Base-by-base conservation (phyloP, 2,113 vertebrate genomes). In the Sterrhoptilus dennistouni region DNA sequence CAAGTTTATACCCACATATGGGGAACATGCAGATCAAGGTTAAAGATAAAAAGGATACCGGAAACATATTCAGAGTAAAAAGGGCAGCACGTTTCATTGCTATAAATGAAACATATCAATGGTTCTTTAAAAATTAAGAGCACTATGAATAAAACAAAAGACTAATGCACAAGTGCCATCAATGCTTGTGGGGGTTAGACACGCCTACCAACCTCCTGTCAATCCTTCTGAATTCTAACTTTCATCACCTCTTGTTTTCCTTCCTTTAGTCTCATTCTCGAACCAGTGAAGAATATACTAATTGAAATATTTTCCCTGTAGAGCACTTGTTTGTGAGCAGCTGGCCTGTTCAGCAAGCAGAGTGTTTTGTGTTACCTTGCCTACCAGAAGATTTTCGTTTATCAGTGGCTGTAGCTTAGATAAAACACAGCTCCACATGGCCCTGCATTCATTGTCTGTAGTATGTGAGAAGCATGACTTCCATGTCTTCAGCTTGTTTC, bases 301-400 rank as follows among this genome's bases (percentile, higher is more conserved):
- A 97, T 89, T 95, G 68, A 97, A 98, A 95, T 93, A 77, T 93
- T 92, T 97, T 76, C 78, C 93, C 74, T 28, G 40, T 63, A 87
- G 94, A 97, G 75, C 78, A 38, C n/a, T 92, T 91, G 84, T 80
- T 91, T 93, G 72, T 87, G 93, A 97, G 84, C 28, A 27, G 63
- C 71, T 93, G 89, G 89, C 72, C 84, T 87, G 53, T 74, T 96
- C 25, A 7, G 85, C 87, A 96, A 95, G 81, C 71, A 83, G 88
- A 95, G 68, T 84, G 86, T 72, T 87, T 66, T 95, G 60, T 16
- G 61, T 94, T 97, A 83, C 87, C 74, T 93, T 91, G 90, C 76
- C 87, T 93, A 93, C 79, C 84, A 95, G 79, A 95, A 89, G 50
- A 47, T 49, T 71, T 97, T 90, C 47, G 93, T 96, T 95, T 95